A percentile compares a stretch with the other conserved stretches of the same genome.
These are phyloP conservation scores for Wiebesia pumilae DNA, from an alignment of 1,140 invertebrate species.

Conservation along the genomic window DNA sequence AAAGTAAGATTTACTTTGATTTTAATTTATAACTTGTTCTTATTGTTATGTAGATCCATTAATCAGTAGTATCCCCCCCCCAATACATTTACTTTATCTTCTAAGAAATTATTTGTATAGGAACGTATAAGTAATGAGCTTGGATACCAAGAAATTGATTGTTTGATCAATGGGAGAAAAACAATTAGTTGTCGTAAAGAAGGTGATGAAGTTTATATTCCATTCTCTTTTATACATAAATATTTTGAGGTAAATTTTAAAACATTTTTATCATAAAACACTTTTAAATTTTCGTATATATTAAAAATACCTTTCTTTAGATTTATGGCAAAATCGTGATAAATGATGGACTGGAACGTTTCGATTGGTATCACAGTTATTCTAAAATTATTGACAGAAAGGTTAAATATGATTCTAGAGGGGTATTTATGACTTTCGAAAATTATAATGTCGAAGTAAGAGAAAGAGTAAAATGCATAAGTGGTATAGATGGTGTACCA, in stretches of 20 bases:
- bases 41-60: too few species aligned
- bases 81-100: background rate
- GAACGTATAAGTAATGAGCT: constrained; percentile 65
- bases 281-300: background rate
- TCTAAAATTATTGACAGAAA: constrained; percentile 93
- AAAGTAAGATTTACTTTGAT: constrained; percentile 57
- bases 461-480: constrained; percentile 96
- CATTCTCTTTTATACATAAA: constrained; percentile 93
- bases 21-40: background rate
- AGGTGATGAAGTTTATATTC: constrained; percentile 91
- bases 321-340: constrained; percentile 85
- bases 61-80: background rate
- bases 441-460: constrained; percentile 97
- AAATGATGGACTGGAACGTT: constrained; percentile 82
- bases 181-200: constrained; percentile 88
- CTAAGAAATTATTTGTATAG: constrained; percentile 52
- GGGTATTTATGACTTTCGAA: constrained; percentile 96
- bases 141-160: constrained; percentile 87
- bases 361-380: constrained; percentile 96
- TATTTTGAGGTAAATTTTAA: constrained; percentile 89
- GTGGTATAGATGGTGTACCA: constrained; percentile 92
- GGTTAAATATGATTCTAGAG: constrained; percentile 89
- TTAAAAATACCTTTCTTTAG: constrained; percentile 65
- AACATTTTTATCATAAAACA: background rate
- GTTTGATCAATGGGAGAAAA: constrained; percentile 92